Base-by-base conservation (phyloP, 37 sponge, comb jelly and placozoan genomes). In the Ianthella basta region DNA sequence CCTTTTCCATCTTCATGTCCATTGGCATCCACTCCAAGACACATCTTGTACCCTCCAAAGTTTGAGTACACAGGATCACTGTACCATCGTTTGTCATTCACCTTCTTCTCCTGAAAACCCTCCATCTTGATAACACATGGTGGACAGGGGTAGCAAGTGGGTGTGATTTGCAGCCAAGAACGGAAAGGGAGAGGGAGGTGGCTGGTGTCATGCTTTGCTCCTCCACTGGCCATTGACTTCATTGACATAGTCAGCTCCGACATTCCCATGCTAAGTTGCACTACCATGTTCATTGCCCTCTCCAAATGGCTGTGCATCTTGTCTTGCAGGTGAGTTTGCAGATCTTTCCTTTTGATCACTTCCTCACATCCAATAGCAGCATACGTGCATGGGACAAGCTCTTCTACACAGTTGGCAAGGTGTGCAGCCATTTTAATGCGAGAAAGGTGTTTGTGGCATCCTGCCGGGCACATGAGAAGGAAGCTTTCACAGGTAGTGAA, bases 1-100 rank as follows among this genome's bases (percentile, higher is more conserved):
- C 83, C 90, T 25, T 82, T 32, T 0, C 29, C 83, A 38, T 59
- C 67, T 8, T 70, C 40, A 24, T 32, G 8, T 13, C 84, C 72
- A 29, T 80, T 79, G 53, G 90, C 53, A 15, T 81, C 36, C 15
- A 90, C 83, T 15, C 82, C 4, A 4, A 90, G 79, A 72, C 90
- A 86, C 53, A 86, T 50, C 56, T 56, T 84, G 60, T 90, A 90
- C 0, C 90, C 90, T 21, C 86, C 79, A 16, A 79, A 74, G 54
- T 86, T 83, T 25, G 90, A 83, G 69, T 86, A 86, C 37, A 90
- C 81, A 19, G 83, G 79, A 35, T 57, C 59, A 34, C 87, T 86
- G 55, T 55, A 70, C 87, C 90, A 90, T 34, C 19, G 39, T 72
- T 33, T 32, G 35, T 32, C 19, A 8, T 20, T 72, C 39, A 37